These are phyloP conservation scores for Trinectes maculatus DNA, from an alignment of 2,113 vertebrate species.

Conservation along the genomic window DNA sequence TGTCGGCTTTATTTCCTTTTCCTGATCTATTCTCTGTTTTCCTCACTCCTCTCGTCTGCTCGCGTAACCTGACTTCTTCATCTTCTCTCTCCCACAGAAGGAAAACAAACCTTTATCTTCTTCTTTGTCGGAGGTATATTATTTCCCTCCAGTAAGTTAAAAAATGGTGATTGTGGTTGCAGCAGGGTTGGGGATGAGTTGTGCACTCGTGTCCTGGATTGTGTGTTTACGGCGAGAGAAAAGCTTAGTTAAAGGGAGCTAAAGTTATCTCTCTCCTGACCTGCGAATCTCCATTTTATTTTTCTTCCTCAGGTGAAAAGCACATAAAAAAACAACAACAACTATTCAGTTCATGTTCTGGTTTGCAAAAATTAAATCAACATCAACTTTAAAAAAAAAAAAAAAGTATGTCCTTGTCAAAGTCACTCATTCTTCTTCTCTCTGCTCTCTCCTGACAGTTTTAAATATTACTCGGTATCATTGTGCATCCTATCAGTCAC, in stretches of 20 bases:
- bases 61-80: slow-evolving; percentile 6
- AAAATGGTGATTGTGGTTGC: not conserved
- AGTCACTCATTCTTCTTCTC: slow-evolving; percentile 9
- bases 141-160: slow-evolving; percentile 6
- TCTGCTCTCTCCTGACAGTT: slow-evolving; percentile 29
- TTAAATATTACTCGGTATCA: slow-evolving; percentile 13
- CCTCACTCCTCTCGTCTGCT: not conserved
- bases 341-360: slow-evolving; percentile 7
- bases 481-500: slow-evolving; percentile 38
- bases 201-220: not conserved
- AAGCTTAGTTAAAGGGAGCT: slow-evolving; percentile 18
- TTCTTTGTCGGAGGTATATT: slow-evolving; percentile 23
- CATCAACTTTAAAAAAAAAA: slow-evolving; percentile 18
- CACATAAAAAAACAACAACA: slow-evolving; percentile 9
- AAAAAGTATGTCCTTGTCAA: not conserved
- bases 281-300: slow-evolving; percentile 5
- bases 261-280: slow-evolving; percentile 22
- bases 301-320: slow-evolving; percentile 36
- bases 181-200: not conserved
- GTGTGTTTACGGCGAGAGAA: not conserved
- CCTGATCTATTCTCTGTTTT: slow-evolving; percentile 14
- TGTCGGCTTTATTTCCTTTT: slow-evolving; percentile 23
- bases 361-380: slow-evolving; percentile 9
- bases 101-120: slow-evolving; percentile 24
- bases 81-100: not conserved